Conservation (phyloP, 2,888 invertebrate species). For the Odontomyia ornata region DNA sequence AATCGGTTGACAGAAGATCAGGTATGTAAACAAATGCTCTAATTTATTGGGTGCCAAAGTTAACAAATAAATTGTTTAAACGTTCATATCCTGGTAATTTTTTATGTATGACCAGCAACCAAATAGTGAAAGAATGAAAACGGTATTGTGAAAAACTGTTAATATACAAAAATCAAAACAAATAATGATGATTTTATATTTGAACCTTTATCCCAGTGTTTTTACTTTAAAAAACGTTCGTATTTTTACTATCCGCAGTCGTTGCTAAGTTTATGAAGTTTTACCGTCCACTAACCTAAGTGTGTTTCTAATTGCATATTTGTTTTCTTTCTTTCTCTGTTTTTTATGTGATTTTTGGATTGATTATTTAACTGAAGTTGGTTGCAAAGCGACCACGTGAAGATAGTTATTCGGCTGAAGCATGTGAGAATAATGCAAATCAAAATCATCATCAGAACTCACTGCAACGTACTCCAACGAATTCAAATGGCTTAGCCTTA, state of each 20-base stretch:
- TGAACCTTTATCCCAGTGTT: too few species aligned
- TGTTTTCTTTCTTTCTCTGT: constrained; percentile 33
- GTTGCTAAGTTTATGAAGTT: not conserved
- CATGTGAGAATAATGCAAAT: constrained; percentile 31
- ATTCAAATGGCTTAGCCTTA: constrained; percentile 15
- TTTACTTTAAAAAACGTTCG: too few species aligned
- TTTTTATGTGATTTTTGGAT: constrained; percentile 37
- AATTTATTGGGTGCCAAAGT: too few species aligned
- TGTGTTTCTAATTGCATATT: constrained; percentile 24
- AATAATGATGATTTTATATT: too few species aligned
- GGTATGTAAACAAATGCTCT: constrained; percentile 5
- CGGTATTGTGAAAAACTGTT: too few species aligned
- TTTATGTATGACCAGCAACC: too few species aligned
- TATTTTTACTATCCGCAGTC: too few species aligned
- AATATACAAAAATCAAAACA: too few species aligned
- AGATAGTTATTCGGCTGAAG: constrained; percentile 45
- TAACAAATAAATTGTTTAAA: too few species aligned
- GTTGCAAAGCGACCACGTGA: constrained; percentile 51
- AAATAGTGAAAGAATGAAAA: too few species aligned
- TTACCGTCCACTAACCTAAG: constrained; percentile 20
- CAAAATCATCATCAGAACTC: constrained; percentile 28
- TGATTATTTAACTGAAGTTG: constrained; percentile 46
- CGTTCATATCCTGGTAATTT: too few species aligned
- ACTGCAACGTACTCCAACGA: constrained; percentile 7
- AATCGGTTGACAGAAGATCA: constrained; percentile 21